Conservation (phyloP, 2,888 invertebrate genomes). For the Eudemis profundana region DNA sequence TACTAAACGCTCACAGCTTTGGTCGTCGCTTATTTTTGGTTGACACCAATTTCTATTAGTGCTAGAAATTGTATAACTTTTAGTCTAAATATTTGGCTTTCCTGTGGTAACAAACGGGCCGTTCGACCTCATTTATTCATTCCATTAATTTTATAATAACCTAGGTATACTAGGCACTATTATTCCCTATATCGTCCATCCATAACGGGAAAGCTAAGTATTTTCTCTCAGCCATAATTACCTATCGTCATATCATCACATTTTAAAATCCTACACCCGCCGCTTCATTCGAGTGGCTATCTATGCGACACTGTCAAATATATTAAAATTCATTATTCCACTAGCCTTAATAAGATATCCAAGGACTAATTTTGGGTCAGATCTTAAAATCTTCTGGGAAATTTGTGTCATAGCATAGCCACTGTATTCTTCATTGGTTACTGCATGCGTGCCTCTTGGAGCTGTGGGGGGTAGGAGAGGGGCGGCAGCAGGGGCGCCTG, state of each 20-base stretch:
- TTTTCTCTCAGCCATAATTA: slow-evolving; percentile 29
- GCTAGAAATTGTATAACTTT: slow-evolving; percentile 57
- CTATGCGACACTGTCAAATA: slow-evolving; percentile 31
- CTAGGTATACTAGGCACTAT: slow-evolving; percentile 32
- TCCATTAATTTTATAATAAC: slow-evolving; percentile 32
- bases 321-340: slow-evolving; percentile 33
- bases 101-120: slow-evolving; percentile 56
- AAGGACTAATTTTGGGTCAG: slow-evolving; percentile 44
- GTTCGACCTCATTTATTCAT: slow-evolving; percentile 41
- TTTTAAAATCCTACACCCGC: slow-evolving; percentile 30
- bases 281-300: slow-evolving; percentile 37
- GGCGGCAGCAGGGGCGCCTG: slow-evolving; percentile 88
- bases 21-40: slow-evolving; percentile 79
- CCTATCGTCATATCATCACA: slow-evolving; percentile 42
- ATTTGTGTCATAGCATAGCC: slow-evolving; percentile 43
- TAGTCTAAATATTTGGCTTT: slow-evolving; percentile 74
- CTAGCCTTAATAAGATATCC: slow-evolving; percentile 46
- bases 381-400: slow-evolving; percentile 40
- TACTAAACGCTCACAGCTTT: slow-evolving; percentile 81
- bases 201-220: slow-evolving; percentile 28
- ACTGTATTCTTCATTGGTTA: slow-evolving; percentile 64
- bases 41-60: slow-evolving; percentile 59
- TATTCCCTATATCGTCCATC: slow-evolving; percentile 36
- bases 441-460: slow-evolving; percentile 92
- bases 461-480: slow-evolving; percentile 87